Base-by-base conservation (phyloP, 2,888 invertebrate genomes). In the Hyles lineata region DNA sequence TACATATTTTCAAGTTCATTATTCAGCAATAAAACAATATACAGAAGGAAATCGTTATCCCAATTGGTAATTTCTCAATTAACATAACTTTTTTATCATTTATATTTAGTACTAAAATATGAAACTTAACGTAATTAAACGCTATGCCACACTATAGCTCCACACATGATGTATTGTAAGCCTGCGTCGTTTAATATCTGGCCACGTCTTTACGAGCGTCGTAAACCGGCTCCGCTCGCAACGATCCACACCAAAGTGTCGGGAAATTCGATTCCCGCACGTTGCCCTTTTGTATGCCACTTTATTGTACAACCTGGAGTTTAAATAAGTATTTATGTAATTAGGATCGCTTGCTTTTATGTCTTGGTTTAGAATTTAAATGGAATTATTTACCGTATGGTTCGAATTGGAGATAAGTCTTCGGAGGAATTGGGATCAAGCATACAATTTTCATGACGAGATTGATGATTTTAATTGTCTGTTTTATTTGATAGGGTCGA, bases 201-300 rank as follows among this genome's bases (percentile, higher is more conserved):
- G 82, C 86, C 86, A 86, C 87, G 87, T 87, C 85, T 90, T 90
- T 90, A 90, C 84, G 90, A 87, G 82, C 76, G 77, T 84, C 88
- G 83, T 91, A 90, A 90, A 90, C 83, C 83, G 73, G 79, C 82
- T 77, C 76, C 78, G 80, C 80, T 74, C 76, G 76, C 79, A 80
- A 67, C 85, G 85, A 87, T 85, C 86, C 84, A 85, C 83, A 17
- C 82, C 85, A 79, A 78, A 83, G 84, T 85, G 86, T 87, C 88
- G 87, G 82, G 88, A 86, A 90, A 90, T 84, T 85, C 84, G 89
- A 90, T 83, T 80, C 85, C 85, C 83, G 83, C 82, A 82, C 86
- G 82, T 84, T 84, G 84, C 82, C 83, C 85, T 85, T 85, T 67
- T 67, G 67, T 81, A 58, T 21, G 50, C 78, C 80, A 77, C 77